Evolutionary conservation across 2,113 vertebrate genomes (phyloP), one percentile per base, ranked within the genome.

Genomic region (Canis aureus): DNA sequence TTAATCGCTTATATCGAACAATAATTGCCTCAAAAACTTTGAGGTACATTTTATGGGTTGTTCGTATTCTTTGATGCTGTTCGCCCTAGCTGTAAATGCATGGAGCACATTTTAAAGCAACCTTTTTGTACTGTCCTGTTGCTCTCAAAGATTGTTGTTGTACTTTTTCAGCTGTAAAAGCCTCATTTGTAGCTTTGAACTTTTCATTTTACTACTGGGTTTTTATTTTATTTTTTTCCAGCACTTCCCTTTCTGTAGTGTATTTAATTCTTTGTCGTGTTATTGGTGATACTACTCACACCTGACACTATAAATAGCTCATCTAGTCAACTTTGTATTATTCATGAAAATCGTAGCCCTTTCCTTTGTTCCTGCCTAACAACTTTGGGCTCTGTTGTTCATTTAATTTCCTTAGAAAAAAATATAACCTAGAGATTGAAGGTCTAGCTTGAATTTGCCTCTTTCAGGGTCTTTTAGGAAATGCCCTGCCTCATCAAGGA

Each of bases 241-340:
- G 3, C 17, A 0, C 38, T 62, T 62, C 11, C 91, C 74, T 87
- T 95, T 96, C 19, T 35, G 22, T 27, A 82, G 29, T 80, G 89
- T 85, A 29, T 60, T 93, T 94, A 97, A 98, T 95, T 43, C 71
- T 4, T 0, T 81, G 7, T 87, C 97, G 97, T 98, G 76, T 91
- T 3, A 0, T 53, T 93, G 79, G 64, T 38, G 55, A 53, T 86
- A 93, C 88, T 88, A 23, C 96, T 98, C 93, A 57, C 10, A 94
- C 82, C 76, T 91, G 17, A 53, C 43, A 20, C 59, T 93, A 91
- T 96, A 97, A 95, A 93, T 69, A 97, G 27, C 53, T 51, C 87
- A 27, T 76, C 43, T 90, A 53, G 35, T 19, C 86, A 64, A 10
- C 93, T 97, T 84, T 95, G 98, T 94, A 89, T 97, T 97, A 92